Base-by-base conservation (phyloP, 2,888 invertebrate genomes). In the Drosophila koepferae region DNA sequence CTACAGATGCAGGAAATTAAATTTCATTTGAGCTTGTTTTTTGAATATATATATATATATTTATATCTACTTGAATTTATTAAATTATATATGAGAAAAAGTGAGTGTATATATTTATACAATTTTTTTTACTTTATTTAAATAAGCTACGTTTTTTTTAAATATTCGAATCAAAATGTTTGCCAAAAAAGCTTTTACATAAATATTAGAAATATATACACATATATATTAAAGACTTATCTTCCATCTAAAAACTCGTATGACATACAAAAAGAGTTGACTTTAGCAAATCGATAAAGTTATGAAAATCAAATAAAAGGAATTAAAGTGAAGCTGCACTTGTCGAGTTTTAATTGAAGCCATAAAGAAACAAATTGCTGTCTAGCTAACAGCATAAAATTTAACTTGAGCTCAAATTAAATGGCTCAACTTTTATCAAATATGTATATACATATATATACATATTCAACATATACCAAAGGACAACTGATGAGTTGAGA, bases 1-100 rank as follows among this genome's bases (percentile, higher is more conserved):
- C 18, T n/a, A 55, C 54, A 61, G 43, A 55, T 55, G 53, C 53
- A 81, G 82, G 82, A 82, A 82, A 82, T 82, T 82, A 83, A 72
- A 64, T 82, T 73, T 75, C 65, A 81, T 54, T 43, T 56, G 6
- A 63, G 55, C 46, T 58, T 12, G 48, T 54, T 48, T 53, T 46
- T 59, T 38, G 16, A 31, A 36, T 51, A 53, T 31, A 40, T 23
- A 43, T 14, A 59, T 14, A 48, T 55, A 34, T 7, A 20, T 1
- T n/a, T 28, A 31, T 28, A 10, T 8, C 12, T 2, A n/a, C 12
- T 10, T 3, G 28, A 28, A 28, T 28, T 28, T 4, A 28, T 28
- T 28, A 28, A 6, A 28, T 28, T 28, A 28, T 23, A 28, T 4
- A 28, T 28, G 28, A 28, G 28, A 5, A 28, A 28, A 4, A 28